These are phyloP conservation scores for Nephrocerus scutellatus DNA, from an alignment of 2,888 invertebrate genomes.

Conservation along the genomic window DNA sequence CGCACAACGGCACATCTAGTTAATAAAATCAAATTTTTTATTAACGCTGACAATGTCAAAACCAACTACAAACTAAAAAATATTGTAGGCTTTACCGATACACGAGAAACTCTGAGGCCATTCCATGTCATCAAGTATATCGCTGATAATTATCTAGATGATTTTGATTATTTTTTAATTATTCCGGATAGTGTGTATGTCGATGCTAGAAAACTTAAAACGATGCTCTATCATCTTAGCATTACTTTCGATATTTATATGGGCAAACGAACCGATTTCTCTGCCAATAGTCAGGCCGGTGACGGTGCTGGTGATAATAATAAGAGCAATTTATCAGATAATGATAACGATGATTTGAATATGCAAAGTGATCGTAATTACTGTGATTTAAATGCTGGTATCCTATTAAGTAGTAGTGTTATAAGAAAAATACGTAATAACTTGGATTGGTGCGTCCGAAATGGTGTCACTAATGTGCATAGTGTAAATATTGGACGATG, in stretches of 20 bases:
- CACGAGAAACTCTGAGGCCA: slow-evolving; percentile 65
- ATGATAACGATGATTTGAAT: slow-evolving; percentile 28
- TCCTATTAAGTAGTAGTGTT: slow-evolving; percentile 81
- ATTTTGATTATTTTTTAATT: slow-evolving; percentile 89
- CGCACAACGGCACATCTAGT: slow-evolving; percentile 77
- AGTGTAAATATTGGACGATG: slow-evolving; percentile 87
- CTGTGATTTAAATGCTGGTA: slow-evolving; percentile 66
- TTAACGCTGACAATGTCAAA: slow-evolving; percentile 54
- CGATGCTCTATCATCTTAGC: slow-evolving; percentile 69
- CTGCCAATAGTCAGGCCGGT: no score
- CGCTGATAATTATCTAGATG: slow-evolving; percentile 78
- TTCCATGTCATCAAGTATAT: slow-evolving; percentile 87
- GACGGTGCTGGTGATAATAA: slow-evolving; percentile 36
- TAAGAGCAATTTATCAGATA: slow-evolving; percentile 55
- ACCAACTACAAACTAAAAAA: slow-evolving; percentile 56
- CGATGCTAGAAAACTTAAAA: slow-evolving; percentile 66
- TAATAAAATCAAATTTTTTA: slow-evolving; percentile 76
- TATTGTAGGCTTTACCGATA: slow-evolving; percentile 83
- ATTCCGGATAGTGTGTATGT: slow-evolving; percentile 79
- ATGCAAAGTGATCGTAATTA: slow-evolving; percentile 41
- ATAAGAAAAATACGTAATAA: slow-evolving; percentile 68
- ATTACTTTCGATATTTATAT: slow-evolving; percentile 79
- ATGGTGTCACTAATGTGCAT: slow-evolving; percentile 73
- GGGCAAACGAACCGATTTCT: slow-evolving; percentile 55
- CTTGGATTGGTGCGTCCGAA: slow-evolving; percentile 84